Conservation (phyloP, 2,888 invertebrate genomes). For the Caenorhabditis virilis region DNA sequence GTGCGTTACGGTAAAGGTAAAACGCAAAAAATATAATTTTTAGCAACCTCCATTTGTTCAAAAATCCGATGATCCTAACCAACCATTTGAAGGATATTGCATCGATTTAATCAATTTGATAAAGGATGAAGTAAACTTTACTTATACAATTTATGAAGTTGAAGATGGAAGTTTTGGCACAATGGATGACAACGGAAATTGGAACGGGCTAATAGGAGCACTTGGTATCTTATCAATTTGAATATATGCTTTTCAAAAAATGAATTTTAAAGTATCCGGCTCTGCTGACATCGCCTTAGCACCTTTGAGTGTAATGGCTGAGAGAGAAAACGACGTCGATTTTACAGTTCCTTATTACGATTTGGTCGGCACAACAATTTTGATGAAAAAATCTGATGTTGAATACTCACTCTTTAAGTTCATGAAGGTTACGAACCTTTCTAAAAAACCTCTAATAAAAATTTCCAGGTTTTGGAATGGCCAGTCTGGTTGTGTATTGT, state of each 20-base stretch:
- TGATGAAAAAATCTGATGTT: slow-evolving; percentile 87
- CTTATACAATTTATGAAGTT: slow-evolving; percentile 82
- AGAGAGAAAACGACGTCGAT: slow-evolving; percentile 92
- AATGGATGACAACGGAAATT: slow-evolving; percentile 84
- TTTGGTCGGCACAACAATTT: slow-evolving; percentile 91
- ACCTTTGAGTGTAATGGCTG: slow-evolving; percentile 94
- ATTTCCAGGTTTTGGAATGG: slow-evolving; percentile 84
- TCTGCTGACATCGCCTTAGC: slow-evolving; percentile 88
- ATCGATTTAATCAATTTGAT: slow-evolving; percentile 90
- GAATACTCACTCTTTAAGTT: slow-evolving; percentile 94
- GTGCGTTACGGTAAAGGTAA: slow-evolving; percentile 34
- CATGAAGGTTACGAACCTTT: too few species aligned
- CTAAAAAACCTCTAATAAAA: too few species aligned
- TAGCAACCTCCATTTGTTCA: slow-evolving; percentile 73
- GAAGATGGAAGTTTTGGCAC: slow-evolving; percentile 84
- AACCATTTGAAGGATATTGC: slow-evolving; percentile 79
- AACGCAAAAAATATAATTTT: slow-evolving; percentile 21
- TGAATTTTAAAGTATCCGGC: slow-evolving; percentile 42
- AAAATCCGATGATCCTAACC: slow-evolving; percentile 38
- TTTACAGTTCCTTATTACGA: slow-evolving; percentile 97
- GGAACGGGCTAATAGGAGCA: slow-evolving; percentile 80
- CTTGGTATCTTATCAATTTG: slow-evolving; percentile 40
- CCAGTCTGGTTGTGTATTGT: slow-evolving; percentile 96
- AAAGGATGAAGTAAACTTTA: slow-evolving; percentile 81
- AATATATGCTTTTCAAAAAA: neutral